phyloP scores from a whole-genome alignment of 2,113 vertebrate species.

The Typhlomys cinereus region DNA sequence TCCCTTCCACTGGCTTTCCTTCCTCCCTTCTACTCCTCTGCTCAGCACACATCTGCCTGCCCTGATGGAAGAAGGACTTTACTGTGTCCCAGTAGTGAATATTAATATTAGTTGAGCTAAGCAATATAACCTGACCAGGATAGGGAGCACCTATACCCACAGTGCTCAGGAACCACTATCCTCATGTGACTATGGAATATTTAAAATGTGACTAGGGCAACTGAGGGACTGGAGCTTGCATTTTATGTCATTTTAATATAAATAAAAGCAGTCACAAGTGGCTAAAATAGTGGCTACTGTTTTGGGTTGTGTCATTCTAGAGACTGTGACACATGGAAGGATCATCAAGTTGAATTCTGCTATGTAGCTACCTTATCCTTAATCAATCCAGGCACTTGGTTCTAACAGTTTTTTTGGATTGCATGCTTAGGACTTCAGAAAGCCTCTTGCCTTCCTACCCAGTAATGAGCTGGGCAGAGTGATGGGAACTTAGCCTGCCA shows the following conservation, averaged over 20 bases:
- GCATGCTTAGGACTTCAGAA: not conserved
- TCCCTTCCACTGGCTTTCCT: not conserved
- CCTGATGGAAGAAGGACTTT: not conserved
- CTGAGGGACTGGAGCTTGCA: not conserved
- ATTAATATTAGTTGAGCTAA: not conserved
- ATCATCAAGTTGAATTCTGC: not conserved
- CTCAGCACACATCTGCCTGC: not conserved
- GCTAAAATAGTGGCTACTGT: not conserved
- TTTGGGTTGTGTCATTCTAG: not conserved
- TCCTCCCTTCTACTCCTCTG: not conserved
- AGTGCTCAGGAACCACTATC: not conserved
- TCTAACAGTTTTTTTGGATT: not conserved
- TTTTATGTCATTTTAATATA: slow-evolving; percentile 39
- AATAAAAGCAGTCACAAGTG: not conserved
- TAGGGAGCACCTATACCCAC: not conserved
- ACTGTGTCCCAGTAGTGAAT: not conserved
- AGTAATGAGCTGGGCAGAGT: rapidly evolving
- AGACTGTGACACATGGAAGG: not conserved
- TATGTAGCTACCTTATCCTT: not conserved
- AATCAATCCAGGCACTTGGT: not conserved
- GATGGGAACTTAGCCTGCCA: not conserved
- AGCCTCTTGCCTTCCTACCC: not conserved
- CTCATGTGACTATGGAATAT: not conserved
- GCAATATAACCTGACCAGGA: not conserved
- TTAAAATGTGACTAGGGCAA: not conserved